These are phyloP conservation scores for Drosophila lacteicornis DNA, from an alignment of 1,140 invertebrate genomes.

Conservation along the genomic window DNA sequence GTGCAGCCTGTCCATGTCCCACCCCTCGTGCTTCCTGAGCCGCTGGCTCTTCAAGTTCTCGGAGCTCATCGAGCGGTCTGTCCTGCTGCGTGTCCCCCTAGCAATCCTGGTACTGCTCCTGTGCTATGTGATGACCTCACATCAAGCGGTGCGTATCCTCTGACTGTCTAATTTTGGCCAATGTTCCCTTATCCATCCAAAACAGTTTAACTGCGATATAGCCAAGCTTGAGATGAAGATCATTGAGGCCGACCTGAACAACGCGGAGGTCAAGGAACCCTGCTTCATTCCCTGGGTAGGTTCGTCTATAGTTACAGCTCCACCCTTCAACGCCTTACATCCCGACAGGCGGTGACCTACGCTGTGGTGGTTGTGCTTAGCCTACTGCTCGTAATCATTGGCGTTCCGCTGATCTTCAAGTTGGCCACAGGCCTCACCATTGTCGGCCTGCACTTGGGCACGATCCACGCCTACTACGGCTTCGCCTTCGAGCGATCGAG, in stretches of 20 bases:
- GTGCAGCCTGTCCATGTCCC: background rate
- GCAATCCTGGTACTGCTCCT: slow-evolving; percentile 3
- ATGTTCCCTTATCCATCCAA: too few species aligned
- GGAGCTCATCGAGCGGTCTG: slow-evolving; percentile 9
- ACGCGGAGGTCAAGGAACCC: background rate
- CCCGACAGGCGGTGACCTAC: slow-evolving; percentile 91
- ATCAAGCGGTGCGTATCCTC: slow-evolving; percentile 22
- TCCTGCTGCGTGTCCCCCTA: slow-evolving; percentile 5
- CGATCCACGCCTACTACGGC: slow-evolving; percentile 87
- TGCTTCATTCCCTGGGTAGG: slow-evolving; percentile 89
- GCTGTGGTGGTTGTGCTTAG: slow-evolving; percentile 91
- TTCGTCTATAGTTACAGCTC: too few species aligned
- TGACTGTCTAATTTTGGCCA: too few species aligned
- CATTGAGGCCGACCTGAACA: slow-evolving; percentile 21
- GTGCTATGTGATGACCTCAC: slow-evolving; percentile 14
- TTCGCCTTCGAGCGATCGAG: slow-evolving; percentile 88
- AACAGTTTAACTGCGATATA: slow-evolving; percentile 21
- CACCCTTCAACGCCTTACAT: background rate
- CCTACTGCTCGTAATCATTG: slow-evolving; percentile 91
- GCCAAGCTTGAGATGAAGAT: slow-evolving; percentile 31
- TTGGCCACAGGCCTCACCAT: slow-evolving; percentile 75
- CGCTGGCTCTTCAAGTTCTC: slow-evolving; percentile 20
- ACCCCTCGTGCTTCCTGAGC: background rate
- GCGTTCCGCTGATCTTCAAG: slow-evolving; percentile 93
- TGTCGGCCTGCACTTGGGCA: slow-evolving; percentile 52